phyloP scores from a whole-genome alignment of 1,140 invertebrate species.

The Drosophila erecta region DNA sequence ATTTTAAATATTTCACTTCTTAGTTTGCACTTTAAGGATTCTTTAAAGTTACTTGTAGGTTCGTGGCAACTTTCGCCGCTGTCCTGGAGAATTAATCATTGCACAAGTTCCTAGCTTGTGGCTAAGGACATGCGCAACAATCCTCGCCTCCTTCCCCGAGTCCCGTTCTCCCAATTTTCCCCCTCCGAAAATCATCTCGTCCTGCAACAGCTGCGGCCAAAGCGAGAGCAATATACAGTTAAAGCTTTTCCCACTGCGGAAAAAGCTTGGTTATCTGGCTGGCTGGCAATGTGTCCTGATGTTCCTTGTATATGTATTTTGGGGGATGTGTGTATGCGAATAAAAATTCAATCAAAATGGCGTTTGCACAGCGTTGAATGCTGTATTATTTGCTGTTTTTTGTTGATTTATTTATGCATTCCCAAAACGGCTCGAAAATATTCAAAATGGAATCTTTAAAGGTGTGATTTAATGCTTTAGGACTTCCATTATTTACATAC shows the following conservation, averaged over 20 bases:
- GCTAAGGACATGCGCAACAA: constrained; percentile 78
- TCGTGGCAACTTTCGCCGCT: constrained; percentile 65
- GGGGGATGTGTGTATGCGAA: constrained; percentile 36
- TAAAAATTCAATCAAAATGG: constrained; percentile 73
- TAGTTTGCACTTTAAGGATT: constrained; percentile 55
- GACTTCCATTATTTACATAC: no score
- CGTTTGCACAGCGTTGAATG: constrained; percentile 33
- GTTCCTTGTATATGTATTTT: constrained; percentile 30
- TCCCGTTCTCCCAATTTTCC: background rate
- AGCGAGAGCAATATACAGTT: constrained; percentile 67
- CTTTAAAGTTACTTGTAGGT: constrained; percentile 42
- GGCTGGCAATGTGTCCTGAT: constrained; percentile 61
- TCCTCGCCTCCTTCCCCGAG: constrained; percentile 10
- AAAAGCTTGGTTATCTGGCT: constrained; percentile 77
- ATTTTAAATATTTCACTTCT: constrained; percentile 54
- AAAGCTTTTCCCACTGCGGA: constrained; percentile 53
- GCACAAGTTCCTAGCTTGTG: constrained; percentile 62
- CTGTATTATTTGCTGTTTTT: constrained; percentile 22
- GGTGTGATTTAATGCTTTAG: background rate
- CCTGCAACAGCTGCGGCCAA: constrained; percentile 52
- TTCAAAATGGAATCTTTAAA: background rate
- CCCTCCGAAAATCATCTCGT: constrained; percentile 15
- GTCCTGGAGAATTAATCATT: constrained; percentile 64
- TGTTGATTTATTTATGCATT: constrained; percentile 5
- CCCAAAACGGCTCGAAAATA: no score